Conservation (phyloP, 2,113 vertebrate genomes). For the Dicaeum eximium region DNA sequence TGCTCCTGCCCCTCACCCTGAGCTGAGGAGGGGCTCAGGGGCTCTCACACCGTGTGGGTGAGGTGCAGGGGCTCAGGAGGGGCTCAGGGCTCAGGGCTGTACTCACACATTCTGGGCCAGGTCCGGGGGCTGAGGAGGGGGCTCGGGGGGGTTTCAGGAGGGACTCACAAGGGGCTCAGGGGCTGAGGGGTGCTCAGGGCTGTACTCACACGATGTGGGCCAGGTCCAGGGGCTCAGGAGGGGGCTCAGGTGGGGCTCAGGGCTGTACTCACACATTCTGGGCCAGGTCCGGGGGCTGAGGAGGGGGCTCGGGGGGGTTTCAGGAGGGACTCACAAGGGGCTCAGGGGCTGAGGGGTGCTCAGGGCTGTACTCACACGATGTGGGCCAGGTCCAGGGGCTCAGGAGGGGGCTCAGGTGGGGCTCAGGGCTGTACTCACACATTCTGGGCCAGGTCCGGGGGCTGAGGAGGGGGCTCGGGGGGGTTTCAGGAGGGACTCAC, state of each 20-base stretch:
- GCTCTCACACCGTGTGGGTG: slow-evolving; percentile 76
- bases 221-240: slow-evolving; percentile 82
- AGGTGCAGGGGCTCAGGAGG: slow-evolving; percentile 82
- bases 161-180: too few relatives aligned
- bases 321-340: too few relatives aligned
- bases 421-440: slow-evolving; percentile 20
- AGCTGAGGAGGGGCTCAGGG: neutral
- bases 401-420: neutral
- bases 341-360: neutral
- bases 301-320: too few relatives aligned
- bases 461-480: slow-evolving; percentile 36
- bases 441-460: slow-evolving; percentile 88
- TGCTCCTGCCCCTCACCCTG: neutral
- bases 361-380: slow-evolving; percentile 64
- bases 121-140: slow-evolving; percentile 78
- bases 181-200: neutral
- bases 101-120: slow-evolving; percentile 80
- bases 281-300: slow-evolving; percentile 84
- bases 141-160: too few relatives aligned
- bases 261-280: slow-evolving; percentile 75
- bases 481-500: too few relatives aligned
- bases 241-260: neutral
- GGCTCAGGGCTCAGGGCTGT: neutral
- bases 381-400: slow-evolving; percentile 89
- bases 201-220: slow-evolving; percentile 78